Evolutionary conservation across 2,113 vertebrate species (phyloP).

Genomic region (Pungitius pungitius): DNA sequence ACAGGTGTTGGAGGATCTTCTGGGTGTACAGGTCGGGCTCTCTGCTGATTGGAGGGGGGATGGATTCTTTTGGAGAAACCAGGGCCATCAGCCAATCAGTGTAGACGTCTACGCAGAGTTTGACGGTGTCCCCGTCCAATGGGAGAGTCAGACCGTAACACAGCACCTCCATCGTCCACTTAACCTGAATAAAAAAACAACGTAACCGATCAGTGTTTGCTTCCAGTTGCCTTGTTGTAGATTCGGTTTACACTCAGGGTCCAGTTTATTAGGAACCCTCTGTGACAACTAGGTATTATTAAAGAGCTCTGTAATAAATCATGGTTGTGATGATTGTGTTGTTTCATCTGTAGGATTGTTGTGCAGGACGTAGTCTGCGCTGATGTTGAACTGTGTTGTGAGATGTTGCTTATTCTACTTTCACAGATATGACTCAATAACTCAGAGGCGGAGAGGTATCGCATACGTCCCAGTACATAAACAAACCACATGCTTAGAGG

Average conservation of each 20-base stretch:
- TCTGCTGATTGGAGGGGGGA: conserved; percentile 89
- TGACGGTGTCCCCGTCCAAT: conserved; percentile 91
- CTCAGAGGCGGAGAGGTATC: no score
- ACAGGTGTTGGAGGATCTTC: conserved; percentile 91
- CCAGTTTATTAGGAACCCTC: not conserved
- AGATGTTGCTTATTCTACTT: not conserved
- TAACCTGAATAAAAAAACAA: conserved; percentile 82
- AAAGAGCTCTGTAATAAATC: not conserved
- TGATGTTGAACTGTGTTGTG: not conserved
- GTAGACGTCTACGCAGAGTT: conserved; percentile 93
- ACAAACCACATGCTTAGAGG: no score
- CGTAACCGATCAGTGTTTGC: not conserved
- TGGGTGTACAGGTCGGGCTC: conserved; percentile 93
- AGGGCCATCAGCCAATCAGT: conserved; percentile 95
- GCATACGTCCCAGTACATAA: no score
- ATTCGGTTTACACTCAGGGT: not conserved
- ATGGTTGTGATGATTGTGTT: not conserved
- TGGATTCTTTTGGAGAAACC: conserved; percentile 87
- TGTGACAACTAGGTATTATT: not conserved
- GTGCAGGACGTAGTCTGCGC: not conserved
- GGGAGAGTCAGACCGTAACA: conserved; percentile 92
- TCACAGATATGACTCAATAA: not conserved
- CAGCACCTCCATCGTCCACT: conserved; percentile 97
- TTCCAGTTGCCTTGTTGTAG: no score
- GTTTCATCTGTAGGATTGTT: not conserved